Evolutionary conservation across 2,888 invertebrate genomes (phyloP), one percentile per base, ranked within the genome.

Genomic region (Monochamus alternatus): DNA sequence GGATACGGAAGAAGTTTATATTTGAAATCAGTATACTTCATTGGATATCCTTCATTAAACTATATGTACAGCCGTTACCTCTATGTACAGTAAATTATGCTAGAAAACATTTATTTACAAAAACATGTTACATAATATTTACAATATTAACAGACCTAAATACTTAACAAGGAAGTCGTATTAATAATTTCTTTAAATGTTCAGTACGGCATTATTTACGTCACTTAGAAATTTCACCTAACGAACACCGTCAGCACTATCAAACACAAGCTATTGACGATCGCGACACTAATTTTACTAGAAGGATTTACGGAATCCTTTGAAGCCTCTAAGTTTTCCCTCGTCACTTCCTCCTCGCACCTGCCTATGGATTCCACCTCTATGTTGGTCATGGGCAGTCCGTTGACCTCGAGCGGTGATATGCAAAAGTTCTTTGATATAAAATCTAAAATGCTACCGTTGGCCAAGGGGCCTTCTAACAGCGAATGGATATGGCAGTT

Each of bases 401-500:
- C 96, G 81, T 96, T 95, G 80, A 95, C 93, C 87, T 95, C 95
- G 83, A 96, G 90, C 75, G 96, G 96, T 22, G 96, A 96, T 86
- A 96, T 96, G 90, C 96, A 97, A 88, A 92, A 95, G 89, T 97
- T 97, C 83, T 93, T 93, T 74, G 92, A 91, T 76, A 93, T 90
- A 85, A 95, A 95, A 75, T 94, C 93, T 62, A 91, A 90, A 81
- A 91, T 88, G 77, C 93, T 92, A 38, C 92, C 92, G 85, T 94
- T 92, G 31, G 94, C 94, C 79, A 96, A 89, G 52, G 95, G 94
- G 78, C 95, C 95, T 73, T 93, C 93, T 71, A 96, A 90, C 47
- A 96, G 91, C 74, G 94, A 93, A 85, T 95, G 94, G 66, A 94
- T 91, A 82, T 95, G 95, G 86, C 96, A 97, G 88, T 96, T 96